phyloP scores from a whole-genome alignment of 2,888 invertebrate genomes.

The Nemoura dubitans region DNA sequence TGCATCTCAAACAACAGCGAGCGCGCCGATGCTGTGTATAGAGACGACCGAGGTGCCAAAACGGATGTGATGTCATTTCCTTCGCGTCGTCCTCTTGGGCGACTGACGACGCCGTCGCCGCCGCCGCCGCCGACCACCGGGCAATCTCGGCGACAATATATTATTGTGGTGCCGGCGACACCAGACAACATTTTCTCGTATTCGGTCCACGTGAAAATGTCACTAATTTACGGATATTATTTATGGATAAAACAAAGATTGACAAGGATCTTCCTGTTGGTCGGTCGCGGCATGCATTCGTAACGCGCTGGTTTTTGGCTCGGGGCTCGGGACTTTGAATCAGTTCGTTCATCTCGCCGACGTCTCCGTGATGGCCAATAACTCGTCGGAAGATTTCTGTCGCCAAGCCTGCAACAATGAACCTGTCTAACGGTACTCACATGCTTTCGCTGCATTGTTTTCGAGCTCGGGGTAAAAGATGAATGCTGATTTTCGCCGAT shows the following conservation, averaged over 20 bases:
- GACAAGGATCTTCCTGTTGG: constrained; percentile 27
- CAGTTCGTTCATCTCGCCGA: not conserved
- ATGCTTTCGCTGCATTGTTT: not conserved
- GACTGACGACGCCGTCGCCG: not conserved
- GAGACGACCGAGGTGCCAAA: constrained; percentile 45
- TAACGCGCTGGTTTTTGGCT: not conserved
- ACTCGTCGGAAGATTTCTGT: not conserved
- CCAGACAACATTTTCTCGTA: not conserved
- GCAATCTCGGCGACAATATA: not conserved
- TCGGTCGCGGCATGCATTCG: not conserved
- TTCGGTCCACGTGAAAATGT: constrained; percentile 26
- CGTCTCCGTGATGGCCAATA: not conserved
- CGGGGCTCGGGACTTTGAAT: not conserved
- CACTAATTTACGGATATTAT: constrained; percentile 22
- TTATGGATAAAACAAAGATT: constrained; percentile 22
- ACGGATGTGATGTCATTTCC: constrained; percentile 50
- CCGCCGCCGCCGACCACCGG: constrained; percentile 2
- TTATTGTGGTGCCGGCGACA: not conserved
- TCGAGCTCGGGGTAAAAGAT: not conserved
- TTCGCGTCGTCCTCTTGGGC: constrained; percentile 27
- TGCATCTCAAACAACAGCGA: constrained; percentile 26
- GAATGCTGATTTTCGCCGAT: not conserved
- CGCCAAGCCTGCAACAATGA: not conserved
- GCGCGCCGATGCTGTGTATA: not conserved
- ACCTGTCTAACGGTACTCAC: not conserved